Base-by-base conservation (phyloP, 2,797 vertebrate species). In the Naso thynnoides region DNA sequence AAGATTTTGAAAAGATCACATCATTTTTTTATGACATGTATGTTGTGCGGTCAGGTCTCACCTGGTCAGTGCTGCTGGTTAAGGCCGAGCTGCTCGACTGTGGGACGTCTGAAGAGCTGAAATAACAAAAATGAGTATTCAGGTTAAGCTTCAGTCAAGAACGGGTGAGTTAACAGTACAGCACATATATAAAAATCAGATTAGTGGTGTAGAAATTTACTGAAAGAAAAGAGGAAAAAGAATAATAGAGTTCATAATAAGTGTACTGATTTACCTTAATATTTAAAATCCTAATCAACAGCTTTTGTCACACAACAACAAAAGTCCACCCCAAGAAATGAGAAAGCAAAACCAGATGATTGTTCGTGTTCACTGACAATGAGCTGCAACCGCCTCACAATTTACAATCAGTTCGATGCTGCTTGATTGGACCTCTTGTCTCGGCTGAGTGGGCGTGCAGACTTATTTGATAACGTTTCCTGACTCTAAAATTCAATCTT, bases 1-100 rank as follows among this genome's bases (percentile, higher is more conserved):
- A 47, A 31, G 24, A 16, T 4, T 11, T 44, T 53, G 4, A 55
- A 2, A 2, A 23, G 15, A 60, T 44, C 14, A 54, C 3, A 24
- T 62, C 14, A 50, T 1, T 13, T 9, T 52, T 4, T 9, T 29
- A 23, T 0, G 2, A 23, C 4, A 4, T 41, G 23, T 48, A 2
- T 24, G 27, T 19, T 2, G 15, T 36, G 38, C 2, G 5, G 8
- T 6, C 18, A 31, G 11, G 5, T 73, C 78, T 73, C 38, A 94
- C 92, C 89, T 86, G 88, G 1, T 87, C 76, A 11, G 44, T 19
- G 60, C 39, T 74, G 76, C 62, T 54, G 33, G 33, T 41, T 19
- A 14, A 18, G 53, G 59, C 15, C 4, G 67, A 42, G 47, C 60
- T 9, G 45, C 38, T 23, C 0, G 41, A 8, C 23, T 74, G 67